Base-by-base conservation (phyloP, 2,797 vertebrate species). In the Chrysocyon brachyurus region DNA sequence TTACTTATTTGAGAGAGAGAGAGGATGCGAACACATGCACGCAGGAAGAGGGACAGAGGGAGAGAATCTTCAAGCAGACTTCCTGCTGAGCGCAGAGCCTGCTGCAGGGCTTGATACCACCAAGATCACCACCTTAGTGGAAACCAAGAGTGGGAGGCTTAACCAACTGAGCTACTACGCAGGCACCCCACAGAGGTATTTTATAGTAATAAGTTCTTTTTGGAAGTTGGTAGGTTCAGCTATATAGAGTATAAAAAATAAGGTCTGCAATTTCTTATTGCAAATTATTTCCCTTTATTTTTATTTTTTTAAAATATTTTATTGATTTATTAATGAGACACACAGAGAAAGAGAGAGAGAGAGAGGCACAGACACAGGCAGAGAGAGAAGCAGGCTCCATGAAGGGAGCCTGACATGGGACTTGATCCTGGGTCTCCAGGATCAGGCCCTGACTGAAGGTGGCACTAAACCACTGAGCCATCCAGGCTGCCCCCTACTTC, bases 231-330 rank as follows among this genome's bases (percentile, higher is more conserved):
- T 11, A 90, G 40, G 26, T 5, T 36, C 22, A 61, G 61, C 79
- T 90, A 49, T 40, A 79, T 72, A n/a, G 33, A 84, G 52, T 7
- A 88, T 52, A 79, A 70, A 68, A 73, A 88, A 77, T 31, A 31
- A 88, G 11, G 33, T 97, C 4, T 33, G 24, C 6, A 64, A n/a
- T 24, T 46, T 84, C 77, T 87, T 7, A 52, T 70, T 92, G 6
- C 19, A 93, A 68, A 86, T 89, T 28, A 61, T 46, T 97, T 91
- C 26, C 24, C 75, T 31, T 92, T 87, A 85, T 46, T 46, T 46
- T 46, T 46, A 7, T 7, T 7, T 46, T 46, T 46, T 46, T 1
- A 46, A 46, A 46, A 46, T 46, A 46, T 46, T 46, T 46, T 46
- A 46, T 46, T 46, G 40, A 46, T 46, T 46, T 46, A 46, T 46